Base-by-base conservation (phyloP, 2,113 vertebrate genomes). In the Puntigrus tetrazona region DNA sequence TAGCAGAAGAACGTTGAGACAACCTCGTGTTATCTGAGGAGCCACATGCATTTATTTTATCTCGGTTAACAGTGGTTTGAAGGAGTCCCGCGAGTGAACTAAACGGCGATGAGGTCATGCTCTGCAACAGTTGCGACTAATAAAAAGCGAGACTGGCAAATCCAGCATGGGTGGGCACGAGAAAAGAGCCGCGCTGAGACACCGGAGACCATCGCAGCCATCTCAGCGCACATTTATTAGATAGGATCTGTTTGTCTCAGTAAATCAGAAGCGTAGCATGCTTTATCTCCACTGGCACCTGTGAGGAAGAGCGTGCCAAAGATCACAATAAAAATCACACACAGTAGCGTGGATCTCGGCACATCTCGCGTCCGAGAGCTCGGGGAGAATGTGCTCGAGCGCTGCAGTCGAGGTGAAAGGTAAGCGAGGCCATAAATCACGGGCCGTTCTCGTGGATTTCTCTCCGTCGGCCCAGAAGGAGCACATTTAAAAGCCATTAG, bases 401-500 rank as follows among this genome's bases (percentile, higher is more conserved):
- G 2, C 79, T 65, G 50, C 16, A 18, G 45, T 82, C 29, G 27
- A 78, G 63, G 79, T 22, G 45, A 81, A 82, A 87, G 75, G 85
- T 83, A 80, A 83, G 83, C 5, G 13, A 11, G 72, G 77, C 61
- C 61, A 50, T 83, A 85, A 86, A 88, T 85, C 85, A 83, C 31
- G 27, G 55, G 20, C 20, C 59, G 43, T 61, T 86, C 77, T 73
- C 50, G 18, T 36, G 65, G 1, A 78, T 61, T 38, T 13, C 86
- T 86, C 86, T 89, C 81, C 85, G 61, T 69, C 74, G 76, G 74
- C 86, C 90, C 89, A 91, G 87, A 89, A 88, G 91, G 85, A 86
- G 91, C 94, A 94, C 91, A 92, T 94, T 94, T 94, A 91, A 94
- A 94, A 95, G 67, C 91, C 93, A 95, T 95, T 94, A 95, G 90